Base-by-base conservation (phyloP, 1,140 invertebrate species). In the Pristionchus pacificus region DNA sequence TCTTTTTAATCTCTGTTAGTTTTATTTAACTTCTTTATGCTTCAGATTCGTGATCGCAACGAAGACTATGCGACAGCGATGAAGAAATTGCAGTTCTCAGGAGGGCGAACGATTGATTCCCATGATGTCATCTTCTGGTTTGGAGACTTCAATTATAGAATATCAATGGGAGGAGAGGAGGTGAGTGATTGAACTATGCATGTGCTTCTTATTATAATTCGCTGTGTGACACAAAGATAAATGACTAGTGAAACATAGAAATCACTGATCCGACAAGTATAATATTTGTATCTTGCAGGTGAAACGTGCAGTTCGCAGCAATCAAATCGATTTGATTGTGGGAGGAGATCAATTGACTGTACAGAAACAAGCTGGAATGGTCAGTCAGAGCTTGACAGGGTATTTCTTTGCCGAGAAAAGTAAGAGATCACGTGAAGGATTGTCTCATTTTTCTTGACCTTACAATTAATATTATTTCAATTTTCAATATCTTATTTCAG, bases 81-180 rank as follows among this genome's bases (percentile, higher is more conserved):
- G 0, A 88, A 91, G 74, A 96, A 95, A 87, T 88, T 98, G 75
- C 88, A 89, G 13, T 98, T 98, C 85, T 93, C 93, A 13, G 93
- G 94, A 91, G 92, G 89, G 81, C 82, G 93, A 71, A 92, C 91
- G 0, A 85, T 98, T 0, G 91, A 92, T 84, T 91, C 92, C 15
- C 96, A 99, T 84, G 96, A 99, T 87, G 97, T 95, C 85, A 90
- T 98, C 0, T 98, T 99, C 85, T 99, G 96, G 95, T 95, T 94
- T 85, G 97, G 97, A 0, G 97, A 99, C 87, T 98, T 99, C 85
- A 99, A 99, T 85, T 99, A 98, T 83, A 88, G 97, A 68, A 91
- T 99, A 72, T 95, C 97, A 84, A 89, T 98, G 88, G 90, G 92
- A 66, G 94, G 93, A 83, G 94, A 97, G 15, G 38, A 49, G 38